Evolutionary conservation across 2,113 vertebrate species (phyloP).

Genomic region (Willisornis vidua): DNA sequence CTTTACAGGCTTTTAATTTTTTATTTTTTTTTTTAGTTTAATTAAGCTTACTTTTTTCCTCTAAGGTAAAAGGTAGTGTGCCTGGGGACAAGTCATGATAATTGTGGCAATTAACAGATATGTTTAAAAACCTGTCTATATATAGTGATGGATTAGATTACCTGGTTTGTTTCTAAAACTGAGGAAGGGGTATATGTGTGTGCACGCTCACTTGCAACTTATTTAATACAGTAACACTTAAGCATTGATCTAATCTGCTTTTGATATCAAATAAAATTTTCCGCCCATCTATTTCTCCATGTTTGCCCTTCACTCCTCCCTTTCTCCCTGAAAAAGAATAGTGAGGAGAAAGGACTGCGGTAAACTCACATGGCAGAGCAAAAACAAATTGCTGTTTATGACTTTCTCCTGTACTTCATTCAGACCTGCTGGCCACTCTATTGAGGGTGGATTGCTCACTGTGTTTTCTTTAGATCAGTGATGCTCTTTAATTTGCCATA

Average conservation of each 20-base stretch:
- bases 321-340: neutral
- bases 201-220: neutral
- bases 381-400: neutral
- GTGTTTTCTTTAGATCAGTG: neutral
- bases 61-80: neutral
- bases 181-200: neutral
- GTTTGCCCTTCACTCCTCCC: neutral
- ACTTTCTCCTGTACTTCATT: neutral
- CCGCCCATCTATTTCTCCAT: fast-evolving
- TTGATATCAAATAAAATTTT: neutral
- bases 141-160: neutral
- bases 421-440: neutral
- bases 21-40: neutral
- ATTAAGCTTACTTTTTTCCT: neutral
- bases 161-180: neutral
- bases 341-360: neutral
- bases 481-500: neutral
- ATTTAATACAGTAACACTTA: neutral
- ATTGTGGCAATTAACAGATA: neutral
- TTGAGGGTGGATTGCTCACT: neutral
- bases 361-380: neutral
- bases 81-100: neutral
- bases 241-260: neutral
- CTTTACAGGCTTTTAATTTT: neutral
- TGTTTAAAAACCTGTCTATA: neutral